These are phyloP conservation scores for Grus americana DNA, from an alignment of 2,113 vertebrate species.

Conservation along the genomic window DNA sequence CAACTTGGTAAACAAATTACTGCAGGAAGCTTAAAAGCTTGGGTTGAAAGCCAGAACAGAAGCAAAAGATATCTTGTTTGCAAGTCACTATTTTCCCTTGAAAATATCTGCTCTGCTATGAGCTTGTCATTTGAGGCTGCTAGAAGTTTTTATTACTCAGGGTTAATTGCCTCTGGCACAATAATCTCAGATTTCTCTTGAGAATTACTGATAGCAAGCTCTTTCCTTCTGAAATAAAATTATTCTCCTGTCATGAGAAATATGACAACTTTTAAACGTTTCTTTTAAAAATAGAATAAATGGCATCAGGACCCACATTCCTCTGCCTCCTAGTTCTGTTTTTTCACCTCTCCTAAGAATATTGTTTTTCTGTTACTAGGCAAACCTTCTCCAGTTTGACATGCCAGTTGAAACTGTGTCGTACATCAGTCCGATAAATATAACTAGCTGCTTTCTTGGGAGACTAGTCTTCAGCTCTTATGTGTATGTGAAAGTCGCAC, in stretches of 20 bases:
- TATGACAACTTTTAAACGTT: slow-evolving; percentile 44
- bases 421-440: neutral
- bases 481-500: neutral
- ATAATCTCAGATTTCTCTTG: slow-evolving; percentile 52
- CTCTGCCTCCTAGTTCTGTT: neutral
- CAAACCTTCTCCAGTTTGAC: neutral
- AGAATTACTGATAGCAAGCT: slow-evolving; percentile 34
- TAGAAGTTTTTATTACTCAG: slow-evolving; percentile 63
- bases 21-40: slow-evolving; percentile 43
- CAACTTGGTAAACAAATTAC: slow-evolving; percentile 63
- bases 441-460: neutral
- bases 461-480: neutral
- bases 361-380: neutral
- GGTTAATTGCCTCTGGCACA: slow-evolving; percentile 69
- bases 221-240: slow-evolving; percentile 62
- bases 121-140: slow-evolving; percentile 33
- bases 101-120: slow-evolving; percentile 44
- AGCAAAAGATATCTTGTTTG: slow-evolving; percentile 29
- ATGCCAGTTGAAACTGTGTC: neutral
- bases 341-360: neutral
- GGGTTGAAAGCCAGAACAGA: slow-evolving; percentile 38
- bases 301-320: neutral
- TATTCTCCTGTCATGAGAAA: slow-evolving; percentile 39
- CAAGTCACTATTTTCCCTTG: slow-evolving; percentile 51
- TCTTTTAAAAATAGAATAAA: slow-evolving; percentile 8